phyloP scores from a whole-genome alignment of 1,140 invertebrate genomes.

The Leptinotarsa texana region DNA sequence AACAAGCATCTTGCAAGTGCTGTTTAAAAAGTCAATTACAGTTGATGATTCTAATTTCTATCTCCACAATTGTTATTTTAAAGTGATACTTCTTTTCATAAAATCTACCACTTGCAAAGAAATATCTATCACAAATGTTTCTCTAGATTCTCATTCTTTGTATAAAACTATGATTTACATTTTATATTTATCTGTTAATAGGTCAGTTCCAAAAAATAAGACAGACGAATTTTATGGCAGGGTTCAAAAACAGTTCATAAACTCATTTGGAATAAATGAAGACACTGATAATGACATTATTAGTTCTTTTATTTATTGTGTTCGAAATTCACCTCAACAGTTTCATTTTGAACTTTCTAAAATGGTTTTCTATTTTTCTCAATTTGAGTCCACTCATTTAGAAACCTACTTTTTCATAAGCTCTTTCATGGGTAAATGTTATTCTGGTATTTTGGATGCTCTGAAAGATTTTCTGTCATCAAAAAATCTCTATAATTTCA shows the following conservation, averaged over 20 bases:
- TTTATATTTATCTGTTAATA: constrained; percentile 30
- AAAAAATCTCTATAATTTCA: background rate
- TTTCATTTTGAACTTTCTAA: constrained; percentile 25
- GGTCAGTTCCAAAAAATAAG: background rate
- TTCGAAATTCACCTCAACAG: constrained; percentile 5
- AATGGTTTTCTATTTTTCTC: constrained; percentile 25
- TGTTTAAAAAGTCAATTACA: constrained; percentile 25
- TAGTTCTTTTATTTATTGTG: constrained; percentile 17
- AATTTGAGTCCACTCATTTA: constrained; percentile 16
- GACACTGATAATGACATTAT: constrained; percentile 28
- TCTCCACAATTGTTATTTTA: constrained; percentile 37
- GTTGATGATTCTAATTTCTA: constrained; percentile 25
- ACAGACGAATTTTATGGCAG: constrained; percentile 18
- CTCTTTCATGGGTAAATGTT: background rate
- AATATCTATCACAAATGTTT: constrained; percentile 4
- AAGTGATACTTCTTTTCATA: constrained; percentile 33
- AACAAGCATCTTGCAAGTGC: constrained; percentile 21
- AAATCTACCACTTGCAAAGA: background rate
- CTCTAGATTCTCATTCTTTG: constrained; percentile 17
- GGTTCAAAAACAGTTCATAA: constrained; percentile 10
- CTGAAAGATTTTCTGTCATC: constrained; percentile 20
- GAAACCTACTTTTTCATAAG: constrained; percentile 10
- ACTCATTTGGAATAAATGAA: constrained; percentile 9
- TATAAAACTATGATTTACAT: constrained; percentile 38
- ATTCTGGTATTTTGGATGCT: constrained; percentile 16